Percentiles rank a stretch among this genome's conserved stretches.
These are phyloP conservation scores for Tamandua tetradactyla DNA, from an alignment of 2,797 vertebrate genomes.

Conservation along the genomic window DNA sequence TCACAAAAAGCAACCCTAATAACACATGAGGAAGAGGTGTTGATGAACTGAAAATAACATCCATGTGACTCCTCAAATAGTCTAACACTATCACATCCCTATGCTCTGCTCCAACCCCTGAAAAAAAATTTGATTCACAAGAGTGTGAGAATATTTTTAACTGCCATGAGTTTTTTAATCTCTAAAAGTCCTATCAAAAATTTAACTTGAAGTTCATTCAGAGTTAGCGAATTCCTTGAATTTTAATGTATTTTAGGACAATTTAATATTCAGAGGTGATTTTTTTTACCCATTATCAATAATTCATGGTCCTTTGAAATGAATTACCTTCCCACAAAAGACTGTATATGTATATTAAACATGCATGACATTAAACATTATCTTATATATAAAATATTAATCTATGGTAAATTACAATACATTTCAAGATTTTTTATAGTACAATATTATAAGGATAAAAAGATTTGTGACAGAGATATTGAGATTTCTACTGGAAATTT, in stretches of 20 bases:
- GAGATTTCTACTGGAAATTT: neutral
- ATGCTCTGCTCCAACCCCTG: neutral
- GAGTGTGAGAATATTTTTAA: neutral
- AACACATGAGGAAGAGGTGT: neutral
- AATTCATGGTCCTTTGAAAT: neutral
- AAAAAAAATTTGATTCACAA: neutral
- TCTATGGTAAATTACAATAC: neutral
- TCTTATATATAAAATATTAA: neutral
- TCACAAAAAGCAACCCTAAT: neutral
- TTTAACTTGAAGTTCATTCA: conserved; percentile 14
- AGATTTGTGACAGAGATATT: neutral
- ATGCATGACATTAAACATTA: neutral
- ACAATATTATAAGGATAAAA: neutral
- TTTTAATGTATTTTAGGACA: neutral
- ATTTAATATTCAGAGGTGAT: conserved; percentile 23
- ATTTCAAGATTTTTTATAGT: neutral
- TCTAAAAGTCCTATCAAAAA: neutral
- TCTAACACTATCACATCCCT: neutral
- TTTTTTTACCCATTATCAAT: neutral
- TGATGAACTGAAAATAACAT: conserved; percentile 13
- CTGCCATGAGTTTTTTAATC: neutral
- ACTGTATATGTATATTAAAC: neutral
- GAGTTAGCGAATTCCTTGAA: neutral
- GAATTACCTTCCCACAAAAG: neutral
- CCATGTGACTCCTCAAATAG: neutral